Evolutionary conservation across 2,797 vertebrate genomes (phyloP).

Genomic region (Malacoctenus gilli): DNA sequence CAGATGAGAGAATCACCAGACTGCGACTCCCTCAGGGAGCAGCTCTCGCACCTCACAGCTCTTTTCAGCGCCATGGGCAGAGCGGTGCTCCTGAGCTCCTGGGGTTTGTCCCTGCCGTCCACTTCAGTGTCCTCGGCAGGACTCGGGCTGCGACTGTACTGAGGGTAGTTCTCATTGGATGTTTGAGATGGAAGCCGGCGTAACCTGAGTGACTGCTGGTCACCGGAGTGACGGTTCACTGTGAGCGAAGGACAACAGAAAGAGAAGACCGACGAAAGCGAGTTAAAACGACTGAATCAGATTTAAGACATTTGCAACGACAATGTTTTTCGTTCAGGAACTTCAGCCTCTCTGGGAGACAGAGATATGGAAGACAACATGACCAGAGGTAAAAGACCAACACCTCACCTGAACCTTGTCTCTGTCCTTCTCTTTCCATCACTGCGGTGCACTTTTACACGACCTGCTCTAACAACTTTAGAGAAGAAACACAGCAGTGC

Average conservation of each 20-base stretch:
- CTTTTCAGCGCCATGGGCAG: slow-evolving; percentile 78
- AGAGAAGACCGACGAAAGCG: background rate
- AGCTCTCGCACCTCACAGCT: slow-evolving; percentile 72
- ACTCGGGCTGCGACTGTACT: slow-evolving; percentile 58
- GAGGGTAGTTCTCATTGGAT: slow-evolving; percentile 56
- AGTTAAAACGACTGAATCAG: no score
- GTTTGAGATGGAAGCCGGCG: slow-evolving; percentile 33
- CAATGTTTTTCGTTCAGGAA: no score
- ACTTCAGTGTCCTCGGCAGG: slow-evolving; percentile 26
- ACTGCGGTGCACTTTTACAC: slow-evolving; percentile 17
- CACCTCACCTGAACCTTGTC: slow-evolving; percentile 26
- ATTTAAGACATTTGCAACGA: no score
- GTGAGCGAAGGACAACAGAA: background rate
- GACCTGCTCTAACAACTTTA: background rate
- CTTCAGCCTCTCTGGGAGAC: no score
- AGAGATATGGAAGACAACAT: no score
- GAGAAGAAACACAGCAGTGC: slow-evolving; percentile 9
- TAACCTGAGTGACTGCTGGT: slow-evolving; percentile 61
- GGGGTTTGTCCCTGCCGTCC: slow-evolving; percentile 7
- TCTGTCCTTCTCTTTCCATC: slow-evolving; percentile 42
- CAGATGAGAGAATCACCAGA: background rate
- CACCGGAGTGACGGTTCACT: slow-evolving; percentile 34
- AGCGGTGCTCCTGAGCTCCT: slow-evolving; percentile 65
- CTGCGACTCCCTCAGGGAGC: no score
- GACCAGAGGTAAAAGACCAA: slow-evolving; percentile 11